These are phyloP conservation scores for Anthopleura sola DNA, from an alignment of 64 coral and sea anemone species.

Conservation along the genomic window DNA sequence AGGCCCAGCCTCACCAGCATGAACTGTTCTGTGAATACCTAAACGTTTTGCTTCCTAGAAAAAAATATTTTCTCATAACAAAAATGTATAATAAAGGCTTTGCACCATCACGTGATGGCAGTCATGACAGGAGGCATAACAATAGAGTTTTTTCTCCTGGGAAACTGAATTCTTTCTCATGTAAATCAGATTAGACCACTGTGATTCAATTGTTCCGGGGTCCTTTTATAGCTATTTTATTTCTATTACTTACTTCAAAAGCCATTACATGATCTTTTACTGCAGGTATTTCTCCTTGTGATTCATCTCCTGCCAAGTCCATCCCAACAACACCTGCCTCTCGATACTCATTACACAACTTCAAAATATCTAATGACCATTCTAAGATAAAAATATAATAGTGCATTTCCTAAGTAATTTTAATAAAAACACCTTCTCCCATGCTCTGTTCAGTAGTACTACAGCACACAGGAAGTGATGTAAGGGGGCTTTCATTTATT, in stretches of 20 bases:
- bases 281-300: constrained; percentile 65
- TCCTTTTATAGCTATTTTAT: neutral
- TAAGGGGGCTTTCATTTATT: no score
- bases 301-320: constrained; percentile 90
- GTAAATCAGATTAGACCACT: no score
- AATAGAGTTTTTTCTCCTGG: no score
- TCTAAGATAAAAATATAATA: constrained; percentile 56
- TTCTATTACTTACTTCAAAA: constrained; percentile 61
- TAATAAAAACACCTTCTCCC: no score
- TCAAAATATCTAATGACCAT: constrained; percentile 79
- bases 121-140: no score
- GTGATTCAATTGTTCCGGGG: no score
- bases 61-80: neutral
- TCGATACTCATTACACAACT: constrained; percentile 63
- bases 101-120: no score
- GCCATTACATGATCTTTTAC: constrained; percentile 73
- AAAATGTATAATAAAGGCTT: no score
- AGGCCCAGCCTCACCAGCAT: constrained; percentile 87
- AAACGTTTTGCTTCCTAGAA: constrained; percentile 63
- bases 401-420: no score
- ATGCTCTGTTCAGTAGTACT: no score
- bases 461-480: no score
- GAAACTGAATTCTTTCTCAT: no score
- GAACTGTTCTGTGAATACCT: constrained; percentile 88
- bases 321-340: constrained; percentile 73